These are phyloP conservation scores for Holocentrus rufus DNA, from an alignment of 2,797 vertebrate species.

Conservation along the genomic window DNA sequence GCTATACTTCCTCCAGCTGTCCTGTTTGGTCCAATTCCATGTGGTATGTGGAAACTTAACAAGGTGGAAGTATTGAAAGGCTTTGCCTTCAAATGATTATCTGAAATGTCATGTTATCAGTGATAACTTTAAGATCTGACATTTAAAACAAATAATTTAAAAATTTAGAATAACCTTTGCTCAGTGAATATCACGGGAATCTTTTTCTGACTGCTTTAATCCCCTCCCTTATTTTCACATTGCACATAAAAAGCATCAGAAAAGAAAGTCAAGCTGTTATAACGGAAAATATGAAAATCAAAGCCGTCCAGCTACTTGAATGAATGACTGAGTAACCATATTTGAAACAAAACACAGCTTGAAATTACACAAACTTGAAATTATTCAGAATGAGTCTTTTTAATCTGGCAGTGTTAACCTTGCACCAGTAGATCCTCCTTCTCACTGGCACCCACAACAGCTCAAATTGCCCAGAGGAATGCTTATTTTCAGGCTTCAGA, in stretches of 20 bases:
- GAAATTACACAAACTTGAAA: constrained; percentile 15
- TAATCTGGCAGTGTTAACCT: constrained; percentile 48
- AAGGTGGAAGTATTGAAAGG: constrained; percentile 10
- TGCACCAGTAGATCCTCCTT: constrained; percentile 46
- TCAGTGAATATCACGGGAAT: neutral
- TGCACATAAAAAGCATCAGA: constrained; percentile 4
- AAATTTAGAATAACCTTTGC: neutral
- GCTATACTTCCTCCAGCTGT: constrained; percentile 60
- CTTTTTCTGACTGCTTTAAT: neutral
- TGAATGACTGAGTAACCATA: neutral
- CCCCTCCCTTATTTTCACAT: neutral
- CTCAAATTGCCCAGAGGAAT: constrained; percentile 68
- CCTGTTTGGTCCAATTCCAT: constrained; percentile 46
- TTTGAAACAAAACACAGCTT: constrained; percentile 11
- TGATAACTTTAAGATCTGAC: constrained; percentile 22
- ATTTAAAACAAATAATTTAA: constrained; percentile 17
- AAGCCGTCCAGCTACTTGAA: neutral
- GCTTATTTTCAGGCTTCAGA: constrained; percentile 72
- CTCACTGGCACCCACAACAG: constrained; percentile 41
- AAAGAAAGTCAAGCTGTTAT: neutral
- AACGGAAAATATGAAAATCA: neutral
- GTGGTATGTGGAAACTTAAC: constrained; percentile 27
- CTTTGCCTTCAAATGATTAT: constrained; percentile 34
- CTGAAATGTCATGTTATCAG: constrained; percentile 17
- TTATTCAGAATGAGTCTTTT: constrained; percentile 34